These are phyloP conservation scores for Cephus spinipes DNA, from an alignment of 2,888 invertebrate genomes.

Conservation along the genomic window DNA sequence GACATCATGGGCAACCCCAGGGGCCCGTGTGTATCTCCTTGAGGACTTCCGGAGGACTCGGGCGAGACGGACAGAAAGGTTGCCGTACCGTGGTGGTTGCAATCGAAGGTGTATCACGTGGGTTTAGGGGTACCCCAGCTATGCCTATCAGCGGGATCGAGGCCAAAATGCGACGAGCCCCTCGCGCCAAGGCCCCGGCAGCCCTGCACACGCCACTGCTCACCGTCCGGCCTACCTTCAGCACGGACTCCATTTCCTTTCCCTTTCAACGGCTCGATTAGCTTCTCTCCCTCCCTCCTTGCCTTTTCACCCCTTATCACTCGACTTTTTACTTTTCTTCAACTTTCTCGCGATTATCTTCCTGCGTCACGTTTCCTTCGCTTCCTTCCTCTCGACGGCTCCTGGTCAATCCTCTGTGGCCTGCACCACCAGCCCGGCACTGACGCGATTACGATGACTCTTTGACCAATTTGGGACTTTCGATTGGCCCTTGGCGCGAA, in stretches of 20 bases:
- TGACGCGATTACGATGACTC: too few relatives aligned
- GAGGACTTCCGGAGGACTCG: not conserved
- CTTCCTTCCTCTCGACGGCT: too few relatives aligned
- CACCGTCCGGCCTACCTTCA: conserved; percentile 58
- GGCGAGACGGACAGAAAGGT: not conserved
- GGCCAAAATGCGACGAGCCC: conserved; percentile 56
- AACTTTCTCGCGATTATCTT: too few relatives aligned
- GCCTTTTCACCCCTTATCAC: too few relatives aligned
- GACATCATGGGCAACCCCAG: not conserved
- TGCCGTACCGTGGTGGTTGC: conserved; percentile 43
- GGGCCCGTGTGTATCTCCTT: not conserved
- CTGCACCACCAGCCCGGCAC: too few relatives aligned
- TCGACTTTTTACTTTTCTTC: too few relatives aligned
- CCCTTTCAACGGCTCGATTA: not conserved
- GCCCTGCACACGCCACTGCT: conserved; percentile 57
- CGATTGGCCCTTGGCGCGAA: too few relatives aligned
- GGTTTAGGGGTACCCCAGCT: conserved; percentile 28
- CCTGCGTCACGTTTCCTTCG: too few relatives aligned
- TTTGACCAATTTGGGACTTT: too few relatives aligned
- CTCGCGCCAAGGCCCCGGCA: conserved; percentile 55
- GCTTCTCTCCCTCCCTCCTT: not conserved
- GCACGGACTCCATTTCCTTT: conserved; percentile 57
- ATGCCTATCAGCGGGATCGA: conserved; percentile 58
- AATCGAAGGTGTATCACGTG: conserved; percentile 29
- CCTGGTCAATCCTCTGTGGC: too few relatives aligned